Conservation (phyloP, 2,113 vertebrate species). For the Cervus canadensis region DNA sequence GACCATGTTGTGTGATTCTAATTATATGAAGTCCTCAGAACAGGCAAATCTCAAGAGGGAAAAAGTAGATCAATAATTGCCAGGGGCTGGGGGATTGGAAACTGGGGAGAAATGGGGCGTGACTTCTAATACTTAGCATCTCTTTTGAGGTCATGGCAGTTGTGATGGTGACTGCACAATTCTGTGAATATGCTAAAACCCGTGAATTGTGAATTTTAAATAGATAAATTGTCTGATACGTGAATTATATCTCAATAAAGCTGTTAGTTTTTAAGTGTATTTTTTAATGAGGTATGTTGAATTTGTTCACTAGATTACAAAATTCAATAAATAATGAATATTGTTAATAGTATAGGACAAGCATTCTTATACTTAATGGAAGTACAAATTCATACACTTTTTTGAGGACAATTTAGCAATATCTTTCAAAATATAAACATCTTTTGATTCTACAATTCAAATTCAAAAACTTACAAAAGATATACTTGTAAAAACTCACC, state of each 20-base stretch:
- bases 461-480: background rate
- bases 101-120: background rate
- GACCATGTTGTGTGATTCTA: background rate
- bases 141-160: background rate
- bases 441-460: background rate
- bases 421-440: slow-evolving; percentile 5
- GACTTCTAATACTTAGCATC: background rate
- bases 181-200: background rate
- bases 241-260: background rate
- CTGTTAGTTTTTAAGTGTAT: background rate
- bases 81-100: background rate
- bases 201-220: background rate
- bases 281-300: background rate
- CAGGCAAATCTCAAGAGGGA: background rate
- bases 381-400: background rate
- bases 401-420: background rate
- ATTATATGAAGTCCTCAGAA: background rate
- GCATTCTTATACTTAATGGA: background rate
- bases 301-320: background rate
- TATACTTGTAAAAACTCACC: background rate
- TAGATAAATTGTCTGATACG: background rate
- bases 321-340: background rate
- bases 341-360: background rate
- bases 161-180: background rate
- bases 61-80: background rate